Base-by-base conservation (phyloP, 2,888 invertebrate genomes). In the Eilema depressum region DNA sequence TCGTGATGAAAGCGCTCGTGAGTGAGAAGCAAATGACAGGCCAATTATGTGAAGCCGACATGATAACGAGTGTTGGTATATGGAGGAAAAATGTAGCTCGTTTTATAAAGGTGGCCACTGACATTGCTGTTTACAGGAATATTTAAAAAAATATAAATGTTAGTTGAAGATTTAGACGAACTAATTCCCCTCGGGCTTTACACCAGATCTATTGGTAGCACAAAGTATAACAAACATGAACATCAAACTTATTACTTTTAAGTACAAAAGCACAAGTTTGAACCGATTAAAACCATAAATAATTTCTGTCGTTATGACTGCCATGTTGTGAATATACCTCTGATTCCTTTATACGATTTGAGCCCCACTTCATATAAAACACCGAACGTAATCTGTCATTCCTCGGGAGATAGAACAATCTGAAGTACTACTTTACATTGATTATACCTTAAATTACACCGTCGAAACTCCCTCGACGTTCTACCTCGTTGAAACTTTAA, bases 11-110 rank as follows among this genome's bases (percentile, higher is more conserved):
- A 82, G 74, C 62, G 68, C 10, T 63, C 71, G 69, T 77, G 76
- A 77, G 71, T 73, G 73, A 83, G 74, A 64, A 76, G 69, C 71
- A 70, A 82, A 75, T 76, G 78, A 83, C 75, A 78, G 71, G 69
- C 70, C 75, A 82, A 81, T 80, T 83, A 81, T 69, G 28, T 70
- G 66, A 47, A 72, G 47, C 62, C 53, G 60, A 64, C 63, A 63
- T 33, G 69, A 66, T 63, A 68, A 69, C 33, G 63, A 69, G 28
- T 64, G 59, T 67, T 53, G 56, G 64, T 68, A 30, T 67, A 64
- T 61, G 63, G 23, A 64, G n/a, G 63, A 61, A 69, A 68, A 68
- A 71, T 61, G 60, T 68, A 47, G 28, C 28, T 57, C 63, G 62
- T 25, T 26, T 60, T 63, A 25, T 70, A 60, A 63, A 47, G 63